Conservation (phyloP, 2,888 invertebrate species). For the Leptinotarsa juncta region DNA sequence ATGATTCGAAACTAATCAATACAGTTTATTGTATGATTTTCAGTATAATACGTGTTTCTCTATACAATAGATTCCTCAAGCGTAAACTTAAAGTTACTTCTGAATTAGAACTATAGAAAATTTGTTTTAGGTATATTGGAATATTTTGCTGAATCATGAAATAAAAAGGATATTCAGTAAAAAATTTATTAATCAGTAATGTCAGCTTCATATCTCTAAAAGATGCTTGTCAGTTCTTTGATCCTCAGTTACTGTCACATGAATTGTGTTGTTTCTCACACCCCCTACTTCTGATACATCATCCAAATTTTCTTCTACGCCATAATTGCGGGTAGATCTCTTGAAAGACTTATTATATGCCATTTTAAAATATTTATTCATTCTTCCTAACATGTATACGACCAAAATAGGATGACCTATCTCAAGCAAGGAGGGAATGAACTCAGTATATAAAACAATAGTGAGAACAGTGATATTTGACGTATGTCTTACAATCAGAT, state of each 20-base stretch:
- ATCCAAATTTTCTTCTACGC: constrained; percentile 43
- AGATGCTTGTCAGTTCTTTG: neutral
- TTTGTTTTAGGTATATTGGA: too few relatives aligned
- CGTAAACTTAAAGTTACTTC: too few relatives aligned
- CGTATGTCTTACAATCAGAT: constrained; percentile 5
- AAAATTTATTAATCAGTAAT: neutral
- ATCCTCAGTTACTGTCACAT: neutral
- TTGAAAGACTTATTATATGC: constrained; percentile 45
- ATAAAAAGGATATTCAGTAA: too few relatives aligned
- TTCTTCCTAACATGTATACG: constrained; percentile 41
- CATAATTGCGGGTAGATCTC: constrained; percentile 29
- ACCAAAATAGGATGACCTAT: constrained; percentile 35
- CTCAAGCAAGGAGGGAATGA: constrained; percentile 32
- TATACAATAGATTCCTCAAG: too few relatives aligned
- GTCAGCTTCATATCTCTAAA: neutral
- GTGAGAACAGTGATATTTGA: constrained; percentile 7
- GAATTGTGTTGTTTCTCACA: neutral
- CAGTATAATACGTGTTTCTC: too few relatives aligned
- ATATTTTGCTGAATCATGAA: too few relatives aligned
- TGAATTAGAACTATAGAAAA: too few relatives aligned
- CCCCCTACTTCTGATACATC: constrained; percentile 34
- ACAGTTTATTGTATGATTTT: too few relatives aligned
- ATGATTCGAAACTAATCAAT: too few relatives aligned
- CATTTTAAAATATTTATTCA: constrained; percentile 47
- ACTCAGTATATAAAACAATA: constrained; percentile 28